These are phyloP conservation scores for Trichopoda pennipes DNA, from an alignment of 2,888 invertebrate genomes.

Conservation along the genomic window DNA sequence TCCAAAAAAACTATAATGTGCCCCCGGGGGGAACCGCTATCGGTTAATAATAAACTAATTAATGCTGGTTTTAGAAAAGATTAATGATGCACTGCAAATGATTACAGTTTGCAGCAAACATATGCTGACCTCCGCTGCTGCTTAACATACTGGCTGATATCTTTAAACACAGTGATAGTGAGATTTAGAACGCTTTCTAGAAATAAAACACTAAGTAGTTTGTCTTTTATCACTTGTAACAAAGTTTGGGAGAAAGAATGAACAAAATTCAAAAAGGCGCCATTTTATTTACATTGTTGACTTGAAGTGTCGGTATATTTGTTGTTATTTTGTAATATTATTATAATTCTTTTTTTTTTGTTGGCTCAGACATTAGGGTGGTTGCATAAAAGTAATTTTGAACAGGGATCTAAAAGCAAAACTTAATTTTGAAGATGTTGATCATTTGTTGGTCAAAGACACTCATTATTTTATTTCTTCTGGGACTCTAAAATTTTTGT, in stretches of 20 bases:
- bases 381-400: no score
- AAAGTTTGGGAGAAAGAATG: not conserved
- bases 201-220: not conserved
- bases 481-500: no score
- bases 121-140: constrained; percentile 33
- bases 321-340: not conserved
- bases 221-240: not conserved
- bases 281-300: constrained; percentile 40
- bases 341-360: constrained; percentile 10
- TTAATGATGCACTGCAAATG: constrained; percentile 22
- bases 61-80: not conserved
- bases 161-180: not conserved
- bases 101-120: constrained; percentile 52
- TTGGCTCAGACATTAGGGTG: not conserved
- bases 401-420: no score
- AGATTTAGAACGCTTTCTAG: not conserved
- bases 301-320: constrained; percentile 21
- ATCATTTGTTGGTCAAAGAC: no score
- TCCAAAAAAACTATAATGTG: no score
- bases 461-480: no score
- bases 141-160: not conserved
- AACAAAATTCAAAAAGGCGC: constrained; percentile 34
- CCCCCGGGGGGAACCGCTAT: no score
- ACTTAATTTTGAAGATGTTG: no score
- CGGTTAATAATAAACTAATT: constrained; percentile 7